These are phyloP conservation scores for Pheucticus melanocephalus DNA, from an alignment of 2,113 vertebrate species.

Conservation along the genomic window DNA sequence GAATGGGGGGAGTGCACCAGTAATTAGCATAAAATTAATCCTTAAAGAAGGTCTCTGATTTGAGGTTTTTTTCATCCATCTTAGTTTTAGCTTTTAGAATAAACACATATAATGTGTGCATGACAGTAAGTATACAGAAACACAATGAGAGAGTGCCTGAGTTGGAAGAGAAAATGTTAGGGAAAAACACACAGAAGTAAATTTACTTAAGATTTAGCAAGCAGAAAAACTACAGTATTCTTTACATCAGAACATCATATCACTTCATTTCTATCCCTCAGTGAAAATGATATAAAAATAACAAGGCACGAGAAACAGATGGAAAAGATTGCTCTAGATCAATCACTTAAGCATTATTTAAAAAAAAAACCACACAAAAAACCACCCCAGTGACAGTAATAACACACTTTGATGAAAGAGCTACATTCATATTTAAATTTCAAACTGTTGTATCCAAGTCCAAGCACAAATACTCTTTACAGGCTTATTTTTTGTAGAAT, in stretches of 20 bases:
- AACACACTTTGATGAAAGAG: neutral
- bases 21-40: neutral
- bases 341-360: neutral
- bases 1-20: neutral
- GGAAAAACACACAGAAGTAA: neutral
- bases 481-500: neutral
- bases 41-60: neutral
- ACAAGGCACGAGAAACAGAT: neutral
- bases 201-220: neutral
- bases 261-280: neutral
- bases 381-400: neutral
- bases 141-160: neutral
- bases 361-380: neutral
- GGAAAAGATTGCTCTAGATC: neutral
- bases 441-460: neutral
- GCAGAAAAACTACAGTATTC: neutral
- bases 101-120: neutral
- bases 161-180: neutral
- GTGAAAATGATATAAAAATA: neutral
- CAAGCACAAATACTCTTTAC: neutral
- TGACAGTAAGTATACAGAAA: neutral
- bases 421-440: neutral
- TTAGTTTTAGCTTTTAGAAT: neutral
- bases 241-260: neutral
- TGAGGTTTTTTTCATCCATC: neutral